Conservation (phyloP, 2,888 invertebrate genomes). For the Polydrusus pterygomalis region DNA sequence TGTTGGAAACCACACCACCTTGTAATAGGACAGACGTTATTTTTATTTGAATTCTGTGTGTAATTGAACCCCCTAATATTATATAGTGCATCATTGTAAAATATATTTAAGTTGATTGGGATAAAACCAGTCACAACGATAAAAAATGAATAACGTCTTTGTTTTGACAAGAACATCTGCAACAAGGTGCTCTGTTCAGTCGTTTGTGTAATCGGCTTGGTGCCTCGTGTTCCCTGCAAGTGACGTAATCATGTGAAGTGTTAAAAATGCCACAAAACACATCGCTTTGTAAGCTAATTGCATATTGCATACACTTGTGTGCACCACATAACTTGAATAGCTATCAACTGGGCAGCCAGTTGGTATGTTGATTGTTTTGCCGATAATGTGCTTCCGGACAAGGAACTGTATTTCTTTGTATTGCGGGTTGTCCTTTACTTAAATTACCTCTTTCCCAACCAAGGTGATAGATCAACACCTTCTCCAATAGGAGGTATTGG, state of each 20-base stretch:
- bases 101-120: neutral
- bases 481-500: too few species aligned
- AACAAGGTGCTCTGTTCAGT: constrained; percentile 1
- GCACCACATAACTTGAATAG: constrained; percentile 9
- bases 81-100: neutral
- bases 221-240: constrained; percentile 22
- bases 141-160: constrained; percentile 40
- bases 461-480: too few species aligned
- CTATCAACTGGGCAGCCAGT: neutral
- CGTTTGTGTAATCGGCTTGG: constrained; percentile 25
- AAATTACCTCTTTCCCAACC: too few species aligned
- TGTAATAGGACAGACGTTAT: too few species aligned
- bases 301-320: constrained; percentile 40
- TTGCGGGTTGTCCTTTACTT: too few species aligned
- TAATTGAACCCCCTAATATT: neutral
- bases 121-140: constrained; percentile 5
- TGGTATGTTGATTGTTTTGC: too few species aligned
- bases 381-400: too few species aligned
- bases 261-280: constrained; percentile 37
- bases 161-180: constrained; percentile 33
- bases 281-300: constrained; percentile 24
- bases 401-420: too few species aligned
- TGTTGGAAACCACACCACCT: too few species aligned
- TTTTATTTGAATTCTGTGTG: too few species aligned
- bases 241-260: constrained; percentile 28